Evolutionary conservation across 2,888 invertebrate genomes (phyloP), one percentile per base, ranked within the genome.

Genomic region (Digitonthophagus gazella): DNA sequence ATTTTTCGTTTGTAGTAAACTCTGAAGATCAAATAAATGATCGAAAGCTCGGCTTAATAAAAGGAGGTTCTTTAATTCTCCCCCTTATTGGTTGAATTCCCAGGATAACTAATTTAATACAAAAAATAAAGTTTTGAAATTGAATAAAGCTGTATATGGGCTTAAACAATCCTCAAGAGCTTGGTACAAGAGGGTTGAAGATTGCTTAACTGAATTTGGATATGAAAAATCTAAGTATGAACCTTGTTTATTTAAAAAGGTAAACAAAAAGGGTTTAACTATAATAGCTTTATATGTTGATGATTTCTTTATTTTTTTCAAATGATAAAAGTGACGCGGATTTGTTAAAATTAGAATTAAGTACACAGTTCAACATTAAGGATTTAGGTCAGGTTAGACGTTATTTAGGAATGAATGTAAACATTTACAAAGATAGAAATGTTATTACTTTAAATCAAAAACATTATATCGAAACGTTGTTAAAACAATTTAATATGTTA

Each of bases 351-450:
- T 6, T 16, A 5, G 22, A 72, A 20, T 71, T 77, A 18, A 65
- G 67, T 61, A 15, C 54, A 19, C 69, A 67, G 11, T 76, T 76
- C 73, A 72, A 72, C 67, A 71, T 75, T 14, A 76, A 76, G 69
- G 72, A 74, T 68, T 71, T 76, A 61, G 74, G 74, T 8, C 58
- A 72, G 18, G 58, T 58, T 16, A 73, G 71, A 65, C 56, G 74
- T 15, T 72, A 70, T 71, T 68, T 76, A 18, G 75, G 76, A 1
- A 74, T 75, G 67, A 44, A 68, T n/a, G 67, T 76, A 15, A 66
- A 54, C 3, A 70, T 57, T n/a, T 70, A 73, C 65, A 69, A 71
- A 44, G 54, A 72, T 14, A 67, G 69, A 15, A 57, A 63, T 54
- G 11, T 44, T 5, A 72, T 75, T 22, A 72, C 58, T 20, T 67